phyloP scores from a whole-genome alignment of 1,140 invertebrate genomes.

The Agrypnia vestita region DNA sequence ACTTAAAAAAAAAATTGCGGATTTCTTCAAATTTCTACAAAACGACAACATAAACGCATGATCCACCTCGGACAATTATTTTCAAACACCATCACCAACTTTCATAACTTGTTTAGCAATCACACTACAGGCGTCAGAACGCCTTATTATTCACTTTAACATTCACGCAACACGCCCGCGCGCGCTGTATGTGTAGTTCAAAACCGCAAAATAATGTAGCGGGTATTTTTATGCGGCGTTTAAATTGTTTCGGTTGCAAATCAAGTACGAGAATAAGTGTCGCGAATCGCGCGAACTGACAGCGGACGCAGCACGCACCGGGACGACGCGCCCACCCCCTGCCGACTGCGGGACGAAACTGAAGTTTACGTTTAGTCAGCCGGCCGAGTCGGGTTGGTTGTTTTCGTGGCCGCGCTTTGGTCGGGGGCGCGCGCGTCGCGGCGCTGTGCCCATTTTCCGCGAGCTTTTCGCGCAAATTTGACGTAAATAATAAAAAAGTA shows the following conservation, averaged over 20 bases:
- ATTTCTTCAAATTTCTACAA: no score
- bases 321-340: neutral
- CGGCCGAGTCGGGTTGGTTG: neutral
- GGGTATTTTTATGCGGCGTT: neutral
- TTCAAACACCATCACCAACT: no score
- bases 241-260: neutral
- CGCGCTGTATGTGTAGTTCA: neutral
- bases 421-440: neutral
- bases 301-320: neutral
- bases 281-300: neutral
- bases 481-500: no score
- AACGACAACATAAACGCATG: no score
- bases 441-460: conserved; percentile 8
- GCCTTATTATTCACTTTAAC: no score
- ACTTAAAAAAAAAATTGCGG: no score
- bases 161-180: no score
- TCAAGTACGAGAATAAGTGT: neutral
- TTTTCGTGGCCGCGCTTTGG: no score
- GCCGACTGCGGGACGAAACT: conserved; percentile 7
- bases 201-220: neutral
- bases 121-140: no score
- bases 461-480: no score
- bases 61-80: no score
- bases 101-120: no score
- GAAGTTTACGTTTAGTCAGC: neutral